phyloP scores from a whole-genome alignment of 1,140 invertebrate genomes.

The Thrips palmi region DNA sequence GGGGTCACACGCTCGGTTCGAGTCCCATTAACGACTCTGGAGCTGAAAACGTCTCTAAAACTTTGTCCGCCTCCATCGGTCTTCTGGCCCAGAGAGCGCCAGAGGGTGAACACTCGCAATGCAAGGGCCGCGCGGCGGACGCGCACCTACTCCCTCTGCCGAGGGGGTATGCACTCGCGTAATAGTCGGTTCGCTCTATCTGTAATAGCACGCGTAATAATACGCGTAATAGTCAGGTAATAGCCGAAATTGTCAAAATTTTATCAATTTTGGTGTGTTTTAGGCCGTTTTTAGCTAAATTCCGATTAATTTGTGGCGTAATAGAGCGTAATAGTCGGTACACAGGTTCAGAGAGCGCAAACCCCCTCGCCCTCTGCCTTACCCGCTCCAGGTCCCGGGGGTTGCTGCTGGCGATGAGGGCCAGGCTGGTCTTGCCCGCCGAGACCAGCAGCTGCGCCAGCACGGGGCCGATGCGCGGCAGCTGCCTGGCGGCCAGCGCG shows the following conservation, averaged over 20 bases:
- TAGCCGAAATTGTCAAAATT: conserved; percentile 21
- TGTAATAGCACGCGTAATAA: too few relatives aligned
- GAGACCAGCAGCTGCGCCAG: conserved; percentile 41
- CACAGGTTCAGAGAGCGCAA: conserved; percentile 5
- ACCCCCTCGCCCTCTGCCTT: conserved; percentile 11
- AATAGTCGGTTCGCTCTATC: too few relatives aligned
- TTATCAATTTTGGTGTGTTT: conserved; percentile 23
- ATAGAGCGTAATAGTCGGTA: neutral
- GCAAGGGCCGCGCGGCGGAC: too few relatives aligned
- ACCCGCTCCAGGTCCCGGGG: conserved; percentile 58
- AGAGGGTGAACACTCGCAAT: too few relatives aligned
- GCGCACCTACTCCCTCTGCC: too few relatives aligned
- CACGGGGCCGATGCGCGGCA: conserved; percentile 46
- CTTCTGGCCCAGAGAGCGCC: too few relatives aligned
- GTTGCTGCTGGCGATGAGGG: conserved; percentile 40
- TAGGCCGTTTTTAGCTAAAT: conserved; percentile 28
- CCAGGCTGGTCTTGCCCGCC: conserved; percentile 44
- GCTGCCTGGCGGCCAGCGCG: conserved; percentile 42
- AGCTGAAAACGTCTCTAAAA: too few relatives aligned
- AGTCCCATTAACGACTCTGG: conserved; percentile 18
- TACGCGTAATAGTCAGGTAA: conserved; percentile 24
- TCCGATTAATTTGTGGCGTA: conserved; percentile 18
- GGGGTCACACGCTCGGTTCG: conserved; percentile 19
- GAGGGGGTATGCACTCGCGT: too few relatives aligned
- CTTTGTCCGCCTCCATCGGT: too few relatives aligned